Evolutionary conservation across 2,888 invertebrate species (phyloP), one percentile per base, ranked within the genome.

Genomic region (Eremobia ochroleuca): DNA sequence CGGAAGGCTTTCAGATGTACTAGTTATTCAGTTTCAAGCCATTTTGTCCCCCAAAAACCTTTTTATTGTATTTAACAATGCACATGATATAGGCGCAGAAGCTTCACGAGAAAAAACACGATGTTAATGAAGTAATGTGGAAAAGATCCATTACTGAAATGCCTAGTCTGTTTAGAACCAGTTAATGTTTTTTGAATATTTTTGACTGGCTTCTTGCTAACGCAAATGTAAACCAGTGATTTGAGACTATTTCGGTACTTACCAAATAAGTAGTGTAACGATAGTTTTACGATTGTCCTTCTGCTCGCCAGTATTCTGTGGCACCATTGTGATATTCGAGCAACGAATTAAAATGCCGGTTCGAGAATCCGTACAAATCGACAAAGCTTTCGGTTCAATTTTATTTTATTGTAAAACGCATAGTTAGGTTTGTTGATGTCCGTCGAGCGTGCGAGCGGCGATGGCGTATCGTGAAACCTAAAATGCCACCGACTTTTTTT

Each of bases 351-450:
- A 88, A 88, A 86, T 84, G 75, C 78, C 81, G 34, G 80, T 80
- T 70, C 77, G 67, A 68, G 79, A 84, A 89, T 80, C 84, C 82
- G 86, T 72, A 85, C 88, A 87, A 85, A 88, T 86, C 81, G 88
- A 77, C 86, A 89, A 89, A 87, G 87, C 84, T 78, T 84, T 71
- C 8, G 34, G 79, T 89, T 72, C 77, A 76, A 87, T 87, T 89
- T 87, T 88, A 89, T 89, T 89, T 89, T 85, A 89, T 88, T 88
- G 83, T 86, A 79, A 81, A 88, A 85, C 70, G 73, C 81, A 77
- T 84, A 82, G 88, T 88, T 86, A 85, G 76, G 76, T 73, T 84
- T 81, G 82, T 81, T 77, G 85, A 84, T 85, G 85, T 77, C 70
- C 77, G 66, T 18, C 58, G 66, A 83, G 69, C 79, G 74, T 77